Conservation (phyloP, 2,113 vertebrate species). For the Xiphias gladius region DNA sequence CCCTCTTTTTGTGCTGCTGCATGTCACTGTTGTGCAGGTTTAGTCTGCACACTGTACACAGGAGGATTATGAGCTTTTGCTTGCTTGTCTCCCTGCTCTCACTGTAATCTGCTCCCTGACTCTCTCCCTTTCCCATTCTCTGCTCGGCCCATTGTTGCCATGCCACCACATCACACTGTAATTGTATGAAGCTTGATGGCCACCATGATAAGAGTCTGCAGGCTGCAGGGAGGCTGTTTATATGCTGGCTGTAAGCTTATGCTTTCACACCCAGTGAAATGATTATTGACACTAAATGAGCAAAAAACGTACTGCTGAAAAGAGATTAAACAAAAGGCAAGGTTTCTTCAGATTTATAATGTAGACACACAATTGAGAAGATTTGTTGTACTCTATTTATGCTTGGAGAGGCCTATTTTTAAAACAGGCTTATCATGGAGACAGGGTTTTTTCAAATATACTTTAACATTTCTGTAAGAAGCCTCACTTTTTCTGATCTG, state of each 20-base stretch:
- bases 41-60: conserved; percentile 65
- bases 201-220: conserved; percentile 59
- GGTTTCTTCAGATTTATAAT: background rate
- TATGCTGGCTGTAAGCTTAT: conserved; percentile 33
- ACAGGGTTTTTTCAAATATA: background rate
- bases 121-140: conserved; percentile 46
- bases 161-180: conserved; percentile 71
- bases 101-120: conserved; percentile 67
- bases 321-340: conserved; percentile 6
- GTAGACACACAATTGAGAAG: background rate
- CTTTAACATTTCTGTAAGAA: background rate
- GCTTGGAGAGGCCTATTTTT: background rate
- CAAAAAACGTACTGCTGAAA: conserved; percentile 4
- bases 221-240: conserved; percentile 50
- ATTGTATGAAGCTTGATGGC: conserved; percentile 68
- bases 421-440: background rate
- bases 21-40: conserved; percentile 63
- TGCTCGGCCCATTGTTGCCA: conserved; percentile 69
- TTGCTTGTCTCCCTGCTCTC: conserved; percentile 65
- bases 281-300: conserved; percentile 42
- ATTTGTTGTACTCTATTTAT: conserved; percentile 5
- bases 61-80: conserved; percentile 74
- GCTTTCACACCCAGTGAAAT: conserved; percentile 25
- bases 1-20: conserved; percentile 52
- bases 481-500: conserved; percentile 1